A percentile compares a stretch with the other conserved stretches of the same genome.
phyloP scores from a whole-genome alignment of 2,113 vertebrate genomes.

The Corythoichthys intestinalis region DNA sequence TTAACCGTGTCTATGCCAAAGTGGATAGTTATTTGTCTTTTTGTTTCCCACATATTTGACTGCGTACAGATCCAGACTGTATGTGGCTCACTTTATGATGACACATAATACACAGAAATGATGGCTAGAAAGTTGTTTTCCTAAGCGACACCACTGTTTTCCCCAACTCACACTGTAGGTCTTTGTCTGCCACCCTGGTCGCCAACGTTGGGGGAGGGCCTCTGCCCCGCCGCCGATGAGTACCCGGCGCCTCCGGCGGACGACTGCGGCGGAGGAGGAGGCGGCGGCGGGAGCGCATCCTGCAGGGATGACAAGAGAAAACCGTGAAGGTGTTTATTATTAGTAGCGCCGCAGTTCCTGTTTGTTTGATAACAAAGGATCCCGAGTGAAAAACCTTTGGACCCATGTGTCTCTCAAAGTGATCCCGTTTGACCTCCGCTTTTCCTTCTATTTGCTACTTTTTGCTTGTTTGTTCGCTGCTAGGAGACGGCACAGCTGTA shows the following conservation, averaged over 20 bases:
- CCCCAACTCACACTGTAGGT: conserved; percentile 90
- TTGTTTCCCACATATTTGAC: background rate
- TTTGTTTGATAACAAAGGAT: background rate
- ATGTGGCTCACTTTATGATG: background rate
- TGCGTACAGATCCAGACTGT: background rate
- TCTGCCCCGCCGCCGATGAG: conserved; percentile 74
- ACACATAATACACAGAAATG: background rate
- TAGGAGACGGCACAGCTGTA: conserved; percentile 49
- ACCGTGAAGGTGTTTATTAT: background rate
- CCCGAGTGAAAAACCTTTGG: background rate
- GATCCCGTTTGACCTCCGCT: conserved; percentile 26
- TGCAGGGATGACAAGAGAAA: conserved; percentile 41
- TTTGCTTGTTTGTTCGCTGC: conserved; percentile 67
- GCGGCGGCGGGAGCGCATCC: conserved; percentile 76
- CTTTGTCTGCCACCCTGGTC: conserved; percentile 86
- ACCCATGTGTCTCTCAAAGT: background rate
- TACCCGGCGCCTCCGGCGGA: conserved; percentile 73
- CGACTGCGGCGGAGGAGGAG: conserved; percentile 86
- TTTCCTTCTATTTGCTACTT: conserved; percentile 27
- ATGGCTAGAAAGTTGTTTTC: conserved; percentile 29
- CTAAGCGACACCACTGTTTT: conserved; percentile 36
- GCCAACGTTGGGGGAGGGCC: conserved; percentile 72
- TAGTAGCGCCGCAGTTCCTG: too few relatives aligned
- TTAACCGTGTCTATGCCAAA: too few relatives aligned
- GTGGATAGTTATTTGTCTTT: too few relatives aligned